Conservation (phyloP, 1,140 invertebrate species). For the Lerema accius region DNA sequence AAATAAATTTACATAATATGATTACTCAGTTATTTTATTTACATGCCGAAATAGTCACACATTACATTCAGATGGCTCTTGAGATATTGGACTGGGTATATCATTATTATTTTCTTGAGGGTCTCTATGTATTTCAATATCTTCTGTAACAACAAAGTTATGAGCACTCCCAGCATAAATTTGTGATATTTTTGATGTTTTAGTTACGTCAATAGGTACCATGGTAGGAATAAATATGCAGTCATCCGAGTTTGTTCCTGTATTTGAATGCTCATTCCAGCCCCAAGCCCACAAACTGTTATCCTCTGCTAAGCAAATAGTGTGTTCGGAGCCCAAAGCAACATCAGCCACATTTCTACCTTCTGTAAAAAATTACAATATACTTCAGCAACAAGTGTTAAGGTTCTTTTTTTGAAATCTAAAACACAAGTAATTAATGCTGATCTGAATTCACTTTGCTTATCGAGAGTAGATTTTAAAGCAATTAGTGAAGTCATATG, state of each 20-base stretch:
- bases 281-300: constrained; percentile 90
- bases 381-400: not conserved
- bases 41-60: not conserved
- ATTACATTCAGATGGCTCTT: not conserved
- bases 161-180: constrained; percentile 76
- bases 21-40: constrained; percentile 22
- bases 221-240: constrained; percentile 81
- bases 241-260: constrained; percentile 87
- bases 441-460: no score
- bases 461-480: no score
- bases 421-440: no score
- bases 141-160: constrained; percentile 68
- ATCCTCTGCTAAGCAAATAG: constrained; percentile 84
- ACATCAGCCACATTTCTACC: constrained; percentile 81
- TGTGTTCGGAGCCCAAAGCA: constrained; percentile 91
- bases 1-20: constrained; percentile 21
- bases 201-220: constrained; percentile 50
- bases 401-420: no score
- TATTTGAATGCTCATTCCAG: constrained; percentile 96
- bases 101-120: not conserved
- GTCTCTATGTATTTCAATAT: constrained; percentile 24
- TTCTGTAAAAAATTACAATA: constrained; percentile 55
- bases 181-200: constrained; percentile 45
- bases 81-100: not conserved
- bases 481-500: no score